phyloP scores from a whole-genome alignment of 2,113 vertebrate species.

The Tor tambroides region DNA sequence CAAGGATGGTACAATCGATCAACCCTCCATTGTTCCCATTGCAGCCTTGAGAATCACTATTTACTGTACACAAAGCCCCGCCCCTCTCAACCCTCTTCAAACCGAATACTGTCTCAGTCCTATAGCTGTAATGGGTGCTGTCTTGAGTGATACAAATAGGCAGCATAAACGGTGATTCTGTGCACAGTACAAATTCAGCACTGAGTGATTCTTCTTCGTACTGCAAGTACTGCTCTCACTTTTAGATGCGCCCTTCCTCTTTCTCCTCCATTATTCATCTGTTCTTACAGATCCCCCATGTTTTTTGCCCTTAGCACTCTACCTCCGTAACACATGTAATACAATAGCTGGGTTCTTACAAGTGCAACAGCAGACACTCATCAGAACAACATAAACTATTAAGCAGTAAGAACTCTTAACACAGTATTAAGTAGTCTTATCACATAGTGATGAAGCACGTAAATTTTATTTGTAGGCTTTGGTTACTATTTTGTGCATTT shows the following conservation, averaged over 20 bases:
- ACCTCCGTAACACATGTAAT: slow-evolving; percentile 49
- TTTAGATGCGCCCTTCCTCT: slow-evolving; percentile 44
- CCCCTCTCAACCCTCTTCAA: not conserved
- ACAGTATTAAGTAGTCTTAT: not conserved
- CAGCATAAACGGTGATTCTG: not conserved
- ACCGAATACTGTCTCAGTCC: not conserved
- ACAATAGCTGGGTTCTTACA: slow-evolving; percentile 41
- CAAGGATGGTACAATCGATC: slow-evolving; percentile 64
- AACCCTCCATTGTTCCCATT: slow-evolving; percentile 55
- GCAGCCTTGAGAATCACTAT: slow-evolving; percentile 56
- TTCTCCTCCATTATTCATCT: slow-evolving; percentile 67
- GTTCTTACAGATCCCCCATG: slow-evolving; percentile 39
- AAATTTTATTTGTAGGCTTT: no score
- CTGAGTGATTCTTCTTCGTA: not conserved
- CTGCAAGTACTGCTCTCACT: slow-evolving; percentile 41
- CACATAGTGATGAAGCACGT: not conserved
- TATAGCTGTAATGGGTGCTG: not conserved
- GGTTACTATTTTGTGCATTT: not conserved
- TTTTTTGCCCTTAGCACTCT: slow-evolving; percentile 49
- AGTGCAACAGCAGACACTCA: slow-evolving; percentile 6
- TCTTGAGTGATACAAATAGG: not conserved
- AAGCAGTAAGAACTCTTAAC: not conserved
- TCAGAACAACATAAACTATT: slow-evolving; percentile 14
- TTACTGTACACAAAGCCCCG: slow-evolving; percentile 50
- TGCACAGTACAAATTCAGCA: not conserved